Conservation (phyloP, 64 coral and sea anemone species). For the Platygyra sinensis region DNA sequence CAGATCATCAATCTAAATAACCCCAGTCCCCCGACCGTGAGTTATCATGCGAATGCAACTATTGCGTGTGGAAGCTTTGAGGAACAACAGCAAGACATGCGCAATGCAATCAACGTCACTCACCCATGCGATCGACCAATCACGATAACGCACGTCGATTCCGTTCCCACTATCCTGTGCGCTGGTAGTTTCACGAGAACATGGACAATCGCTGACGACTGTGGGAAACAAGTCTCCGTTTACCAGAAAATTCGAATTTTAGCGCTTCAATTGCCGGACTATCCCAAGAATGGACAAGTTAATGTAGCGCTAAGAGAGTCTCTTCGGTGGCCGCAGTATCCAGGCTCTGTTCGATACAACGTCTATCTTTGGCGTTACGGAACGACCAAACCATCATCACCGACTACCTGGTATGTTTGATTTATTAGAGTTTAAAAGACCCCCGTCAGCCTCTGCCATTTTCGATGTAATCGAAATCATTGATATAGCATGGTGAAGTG, state of each 20-base stretch:
- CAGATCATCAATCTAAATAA: conserved; percentile 39
- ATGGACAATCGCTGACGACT: conserved; percentile 64
- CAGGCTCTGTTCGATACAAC: conserved; percentile 64
- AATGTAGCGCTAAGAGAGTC: conserved; percentile 70
- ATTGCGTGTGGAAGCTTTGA: conserved; percentile 72
- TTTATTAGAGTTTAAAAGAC: neutral
- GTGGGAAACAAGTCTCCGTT: conserved; percentile 36
- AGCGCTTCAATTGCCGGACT: conserved; percentile 74
- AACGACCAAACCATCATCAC: conserved; percentile 50
- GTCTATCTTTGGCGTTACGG: conserved; percentile 66
- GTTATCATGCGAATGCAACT: conserved; percentile 5
- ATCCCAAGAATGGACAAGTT: conserved; percentile 77
- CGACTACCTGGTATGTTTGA: conserved; percentile 29
- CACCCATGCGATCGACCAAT: conserved; percentile 70
- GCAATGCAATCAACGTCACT: conserved; percentile 63
- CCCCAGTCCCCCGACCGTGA: conserved; percentile 13
- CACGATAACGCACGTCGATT: conserved; percentile 71
- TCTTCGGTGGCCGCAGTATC: conserved; percentile 79
- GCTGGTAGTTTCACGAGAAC: conserved; percentile 60
- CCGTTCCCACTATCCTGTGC: conserved; percentile 57
- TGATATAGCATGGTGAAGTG: neutral
- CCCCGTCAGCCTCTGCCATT: neutral
- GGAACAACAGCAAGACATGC: conserved; percentile 59
- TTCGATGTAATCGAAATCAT: neutral
- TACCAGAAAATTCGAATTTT: conserved; percentile 62